Percentiles rank a stretch among this genome's conserved stretches.
These are phyloP conservation scores for Zaprionus gabonicus DNA, from an alignment of 1,140 invertebrate genomes.

Conservation along the genomic window DNA sequence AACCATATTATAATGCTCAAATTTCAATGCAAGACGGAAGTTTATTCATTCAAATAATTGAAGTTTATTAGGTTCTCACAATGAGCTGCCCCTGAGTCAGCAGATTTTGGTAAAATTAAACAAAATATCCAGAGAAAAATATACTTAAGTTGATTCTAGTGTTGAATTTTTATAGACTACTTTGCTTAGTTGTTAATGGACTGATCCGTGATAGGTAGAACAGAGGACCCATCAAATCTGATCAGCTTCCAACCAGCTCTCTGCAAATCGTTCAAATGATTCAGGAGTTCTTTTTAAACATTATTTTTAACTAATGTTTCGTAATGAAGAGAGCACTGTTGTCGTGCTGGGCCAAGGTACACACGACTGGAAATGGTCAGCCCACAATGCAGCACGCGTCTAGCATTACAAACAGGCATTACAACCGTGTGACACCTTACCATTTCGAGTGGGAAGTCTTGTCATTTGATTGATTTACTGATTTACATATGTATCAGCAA, in stretches of 20 bases:
- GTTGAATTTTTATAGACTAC: neutral
- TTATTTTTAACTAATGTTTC: neutral
- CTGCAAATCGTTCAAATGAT: neutral
- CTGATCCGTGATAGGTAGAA: neutral
- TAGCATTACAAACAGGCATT: conserved; percentile 48
- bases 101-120: conserved; percentile 13
- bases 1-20: conserved; percentile 6
- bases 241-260: neutral
- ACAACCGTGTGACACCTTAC: conserved; percentile 41
- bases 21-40: conserved; percentile 24
- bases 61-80: conserved; percentile 21
- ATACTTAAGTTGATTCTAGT: neutral
- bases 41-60: conserved; percentile 34
- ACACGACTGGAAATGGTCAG: conserved; percentile 46
- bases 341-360: conserved; percentile 22
- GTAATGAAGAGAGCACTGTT: neutral
- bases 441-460: conserved; percentile 41
- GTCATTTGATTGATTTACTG: conserved; percentile 20
- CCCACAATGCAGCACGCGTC: conserved; percentile 31
- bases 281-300: neutral
- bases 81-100: conserved; percentile 19
- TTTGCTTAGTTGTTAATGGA: neutral
- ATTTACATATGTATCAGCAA: conserved; percentile 45
- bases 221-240: neutral
- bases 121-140: neutral